phyloP scores from a whole-genome alignment of 2,888 invertebrate genomes.

The Drosophila colorata region DNA sequence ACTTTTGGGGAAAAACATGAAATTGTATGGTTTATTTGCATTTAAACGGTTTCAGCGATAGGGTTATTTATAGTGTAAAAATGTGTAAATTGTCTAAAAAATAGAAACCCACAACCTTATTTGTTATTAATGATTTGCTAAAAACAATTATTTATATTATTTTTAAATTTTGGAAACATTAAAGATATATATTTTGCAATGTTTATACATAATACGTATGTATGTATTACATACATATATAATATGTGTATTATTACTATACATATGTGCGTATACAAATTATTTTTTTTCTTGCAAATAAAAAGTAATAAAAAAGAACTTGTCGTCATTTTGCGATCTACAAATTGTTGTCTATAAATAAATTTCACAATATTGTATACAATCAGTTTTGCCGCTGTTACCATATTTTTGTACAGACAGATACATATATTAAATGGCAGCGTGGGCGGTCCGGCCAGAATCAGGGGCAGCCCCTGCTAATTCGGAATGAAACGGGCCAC shows the following conservation, averaged over 20 bases:
- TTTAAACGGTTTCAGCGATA: no score
- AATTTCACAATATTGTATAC: constrained; percentile 16
- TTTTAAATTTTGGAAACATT: neutral
- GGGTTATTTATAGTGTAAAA: no score
- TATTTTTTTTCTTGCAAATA: constrained; percentile 26
- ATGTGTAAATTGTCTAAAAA: no score
- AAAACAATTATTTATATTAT: neutral
- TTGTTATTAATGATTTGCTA: no score
- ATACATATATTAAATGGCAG: constrained; percentile 28
- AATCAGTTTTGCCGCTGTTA: neutral
- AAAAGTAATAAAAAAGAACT: constrained; percentile 51
- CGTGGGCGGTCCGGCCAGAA: constrained; percentile 56
- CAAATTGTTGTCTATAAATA: constrained; percentile 61
- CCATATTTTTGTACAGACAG: constrained; percentile 26
- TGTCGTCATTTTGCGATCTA: constrained; percentile 56
- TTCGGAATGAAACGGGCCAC: constrained; percentile 9
- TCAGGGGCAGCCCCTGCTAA: constrained; percentile 38
- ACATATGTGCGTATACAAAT: no score
- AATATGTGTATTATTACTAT: neutral
- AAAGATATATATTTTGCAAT: neutral
- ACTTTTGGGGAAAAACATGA: no score
- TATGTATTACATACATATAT: neutral
- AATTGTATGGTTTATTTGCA: no score
- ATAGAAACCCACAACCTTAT: no score
- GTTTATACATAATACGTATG: neutral